Evolutionary conservation across 2,797 vertebrate genomes (phyloP).

Genomic region (Chromis chromis): DNA sequence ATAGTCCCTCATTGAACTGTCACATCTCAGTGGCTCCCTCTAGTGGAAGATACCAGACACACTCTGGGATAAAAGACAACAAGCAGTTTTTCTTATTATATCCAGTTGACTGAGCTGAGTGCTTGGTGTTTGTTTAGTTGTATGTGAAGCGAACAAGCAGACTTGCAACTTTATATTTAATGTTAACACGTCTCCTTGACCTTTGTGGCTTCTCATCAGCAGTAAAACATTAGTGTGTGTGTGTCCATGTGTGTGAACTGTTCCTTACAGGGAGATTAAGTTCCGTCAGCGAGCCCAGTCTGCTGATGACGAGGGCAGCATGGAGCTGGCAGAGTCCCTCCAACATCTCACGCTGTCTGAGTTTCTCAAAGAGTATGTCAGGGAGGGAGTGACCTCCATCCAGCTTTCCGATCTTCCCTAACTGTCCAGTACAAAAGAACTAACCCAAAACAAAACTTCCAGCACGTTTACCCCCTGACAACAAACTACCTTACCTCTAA

Average conservation of each 20-base stretch:
- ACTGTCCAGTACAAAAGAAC: neutral
- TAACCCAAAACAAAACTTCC: slow-evolving; percentile 26
- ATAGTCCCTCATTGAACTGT: neutral
- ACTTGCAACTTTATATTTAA: neutral
- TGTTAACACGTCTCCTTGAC: neutral
- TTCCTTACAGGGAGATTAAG: slow-evolving; percentile 83
- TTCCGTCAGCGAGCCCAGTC: slow-evolving; percentile 86
- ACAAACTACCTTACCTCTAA: slow-evolving; percentile 8
- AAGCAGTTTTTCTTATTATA: neutral
- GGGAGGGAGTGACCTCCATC: neutral
- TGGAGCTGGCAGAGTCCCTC: slow-evolving; percentile 85
- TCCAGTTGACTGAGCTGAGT: neutral
- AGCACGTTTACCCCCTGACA: slow-evolving; percentile 14
- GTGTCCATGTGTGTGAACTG: slow-evolving; percentile 39
- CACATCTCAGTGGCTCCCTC: slow-evolving; percentile 31
- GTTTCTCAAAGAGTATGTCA: slow-evolving; percentile 90
- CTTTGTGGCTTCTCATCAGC: neutral
- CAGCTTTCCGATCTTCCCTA: neutral
- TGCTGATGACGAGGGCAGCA: slow-evolving; percentile 84
- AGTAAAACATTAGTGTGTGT: slow-evolving; percentile 33
- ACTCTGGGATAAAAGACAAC: neutral
- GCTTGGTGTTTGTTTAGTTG: neutral
- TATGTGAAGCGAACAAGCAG: neutral
- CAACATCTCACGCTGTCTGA: slow-evolving; percentile 88
- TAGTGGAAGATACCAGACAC: slow-evolving; percentile 24